phyloP scores from a whole-genome alignment of 2,888 invertebrate genomes.

The Nomada fucata region DNA sequence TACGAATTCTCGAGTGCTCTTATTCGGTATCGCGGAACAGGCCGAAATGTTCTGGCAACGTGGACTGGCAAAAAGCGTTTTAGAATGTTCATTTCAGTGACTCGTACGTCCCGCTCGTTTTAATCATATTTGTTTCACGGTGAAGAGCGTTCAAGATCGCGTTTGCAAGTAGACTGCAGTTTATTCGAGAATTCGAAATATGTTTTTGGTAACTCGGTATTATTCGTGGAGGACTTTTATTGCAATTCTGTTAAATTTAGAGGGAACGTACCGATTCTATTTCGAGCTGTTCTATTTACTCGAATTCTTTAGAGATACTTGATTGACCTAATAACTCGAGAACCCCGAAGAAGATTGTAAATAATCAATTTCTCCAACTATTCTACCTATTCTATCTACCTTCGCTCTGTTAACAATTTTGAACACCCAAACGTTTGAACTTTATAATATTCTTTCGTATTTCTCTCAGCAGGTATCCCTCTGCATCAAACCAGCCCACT shows the following conservation, averaged over 20 bases:
- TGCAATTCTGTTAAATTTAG: not conserved
- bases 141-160: not conserved
- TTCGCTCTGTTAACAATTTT: too few relatives aligned
- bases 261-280: not conserved
- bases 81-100: slow-evolving; percentile 14
- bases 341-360: too few relatives aligned
- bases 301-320: too few relatives aligned
- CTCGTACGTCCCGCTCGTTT: slow-evolving; percentile 3
- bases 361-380: too few relatives aligned
- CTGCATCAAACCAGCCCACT: not conserved
- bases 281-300: too few relatives aligned
- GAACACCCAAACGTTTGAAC: too few relatives aligned
- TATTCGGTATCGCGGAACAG: slow-evolving; percentile 8
- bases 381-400: too few relatives aligned
- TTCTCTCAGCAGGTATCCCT: not conserved
- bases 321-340: too few relatives aligned
- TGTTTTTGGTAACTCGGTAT: not conserved
- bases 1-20: slow-evolving; percentile 32
- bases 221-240: not conserved
- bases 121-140: slow-evolving; percentile 20
- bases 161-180: not conserved
- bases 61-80: slow-evolving; percentile 4
- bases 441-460: too few relatives aligned
- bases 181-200: not conserved
- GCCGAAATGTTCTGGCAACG: slow-evolving; percentile 1